Evolutionary conservation across 2,797 vertebrate species (phyloP), one percentile per base, ranked within the genome.

Genomic region (Sebastes oblongus): DNA sequence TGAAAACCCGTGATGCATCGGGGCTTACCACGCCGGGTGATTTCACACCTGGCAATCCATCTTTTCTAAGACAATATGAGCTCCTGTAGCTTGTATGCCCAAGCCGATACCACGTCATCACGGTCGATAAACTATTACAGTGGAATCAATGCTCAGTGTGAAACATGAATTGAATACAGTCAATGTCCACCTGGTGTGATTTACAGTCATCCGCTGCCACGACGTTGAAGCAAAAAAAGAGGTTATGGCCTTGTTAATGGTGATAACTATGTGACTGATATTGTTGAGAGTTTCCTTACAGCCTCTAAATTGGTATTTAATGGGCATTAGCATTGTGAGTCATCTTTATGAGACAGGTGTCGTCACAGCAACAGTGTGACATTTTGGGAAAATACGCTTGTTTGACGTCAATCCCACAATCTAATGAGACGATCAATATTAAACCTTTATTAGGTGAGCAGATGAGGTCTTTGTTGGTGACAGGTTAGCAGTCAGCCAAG

Each of bases 91-190:
- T 55, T 12, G 29, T 66, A 14, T 30, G 56, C 8, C 8, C 36
- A 8, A 52, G 60, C 61, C 29, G 7, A 61, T 52, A 32, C 42
- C 66, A 13, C 52, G 10, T 81, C 66, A 77, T 61, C 42, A 4
- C 27, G 20, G 71, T 91, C 79, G 32, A 88, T 92, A 88, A 88
- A 87, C 83, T 84, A 75, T 91, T 88, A 91, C 69, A 25, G 86
- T 29, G 2, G 3, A 73, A 89, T 84, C 82, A 56, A 87, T 87
- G 29, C 73, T 85, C 11, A 29, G 42, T 8, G 60, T 68, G 59
- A 81, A 78, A 81, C 85, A 68, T 79, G 66, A 71, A 72, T 32
- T 52, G 61, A 76, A 58, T 69, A 46, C 56, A 73, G 74, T 88
- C 16, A 25, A 72, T 61, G 52, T 76, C 61, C 39, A 60, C 4